Evolutionary conservation across 1,140 invertebrate species (phyloP).

Genomic region (Diorhabda sublineata): DNA sequence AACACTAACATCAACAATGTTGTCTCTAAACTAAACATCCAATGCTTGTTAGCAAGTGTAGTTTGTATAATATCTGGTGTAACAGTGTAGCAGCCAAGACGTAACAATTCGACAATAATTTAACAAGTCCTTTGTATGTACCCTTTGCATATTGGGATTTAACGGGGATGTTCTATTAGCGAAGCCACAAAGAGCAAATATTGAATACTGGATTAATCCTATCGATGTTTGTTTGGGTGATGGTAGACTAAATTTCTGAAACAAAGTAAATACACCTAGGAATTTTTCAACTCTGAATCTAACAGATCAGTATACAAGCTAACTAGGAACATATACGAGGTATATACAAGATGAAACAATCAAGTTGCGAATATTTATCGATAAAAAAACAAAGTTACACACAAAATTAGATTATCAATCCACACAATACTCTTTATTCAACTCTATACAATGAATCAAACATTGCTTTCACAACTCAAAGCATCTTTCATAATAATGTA

Average conservation of each 20-base stretch:
- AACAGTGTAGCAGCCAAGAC: neutral
- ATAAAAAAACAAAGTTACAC: too few relatives aligned
- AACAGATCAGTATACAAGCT: neutral
- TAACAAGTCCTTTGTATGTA: conserved; percentile 2
- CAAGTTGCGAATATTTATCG: too few relatives aligned
- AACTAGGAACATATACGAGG: neutral
- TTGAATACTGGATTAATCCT: conserved; percentile 2
- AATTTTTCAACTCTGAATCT: neutral
- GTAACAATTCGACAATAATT: neutral
- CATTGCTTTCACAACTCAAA: too few relatives aligned
- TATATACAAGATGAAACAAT: too few relatives aligned
- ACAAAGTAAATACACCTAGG: neutral
- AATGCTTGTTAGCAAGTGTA: neutral
- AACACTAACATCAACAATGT: neutral
- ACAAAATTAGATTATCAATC: too few relatives aligned
- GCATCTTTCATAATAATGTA: too few relatives aligned
- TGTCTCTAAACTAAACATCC: neutral
- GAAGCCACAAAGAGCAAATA: conserved; percentile 1
- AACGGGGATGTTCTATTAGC: conserved; percentile 1
- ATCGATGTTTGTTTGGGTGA: conserved; percentile 1
- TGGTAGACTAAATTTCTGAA: neutral
- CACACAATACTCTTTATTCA: too few relatives aligned
- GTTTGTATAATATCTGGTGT: neutral
- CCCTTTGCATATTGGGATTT: neutral
- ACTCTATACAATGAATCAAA: too few relatives aligned